Conservation (phyloP, 1,140 invertebrate genomes). For the Zaprionus kolodkinae region DNA sequence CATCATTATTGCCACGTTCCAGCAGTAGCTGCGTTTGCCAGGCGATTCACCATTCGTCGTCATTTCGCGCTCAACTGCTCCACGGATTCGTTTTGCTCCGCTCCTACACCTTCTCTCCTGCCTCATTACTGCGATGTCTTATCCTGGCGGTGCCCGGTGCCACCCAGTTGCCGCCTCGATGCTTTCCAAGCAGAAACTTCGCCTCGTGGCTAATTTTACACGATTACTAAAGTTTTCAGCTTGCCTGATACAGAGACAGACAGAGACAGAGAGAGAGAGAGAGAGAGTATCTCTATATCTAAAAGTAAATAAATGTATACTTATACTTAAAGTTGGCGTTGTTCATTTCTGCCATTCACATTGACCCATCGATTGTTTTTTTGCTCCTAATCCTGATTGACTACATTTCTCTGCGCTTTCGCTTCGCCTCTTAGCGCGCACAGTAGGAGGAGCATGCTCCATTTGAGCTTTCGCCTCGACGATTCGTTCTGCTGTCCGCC, state of each 20-base stretch:
- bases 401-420: slow-evolving; percentile 28
- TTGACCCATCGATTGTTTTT: slow-evolving; percentile 3
- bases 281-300: neutral
- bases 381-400: slow-evolving; percentile 33
- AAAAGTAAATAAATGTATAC: slow-evolving; percentile 4
- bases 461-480: slow-evolving; percentile 18
- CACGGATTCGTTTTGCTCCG: neutral
- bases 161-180: slow-evolving; percentile 30
- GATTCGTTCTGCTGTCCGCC: slow-evolving; percentile 21
- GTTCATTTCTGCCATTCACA: neutral
- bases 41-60: slow-evolving; percentile 21
- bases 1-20: slow-evolving; percentile 65
- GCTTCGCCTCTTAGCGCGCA: neutral
- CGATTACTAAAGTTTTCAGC: slow-evolving; percentile 12
- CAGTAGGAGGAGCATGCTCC: slow-evolving; percentile 5
- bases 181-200: slow-evolving; percentile 27
- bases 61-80: slow-evolving; percentile 58
- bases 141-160: neutral
- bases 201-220: slow-evolving; percentile 22
- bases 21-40: slow-evolving; percentile 12
- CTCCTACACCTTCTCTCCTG: neutral
- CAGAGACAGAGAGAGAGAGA: neutral
- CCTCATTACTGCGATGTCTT: slow-evolving; percentile 8
- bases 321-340: neutral
- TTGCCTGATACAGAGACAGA: neutral